Conservation (phyloP, 2,888 invertebrate species). For the Thereva nobilitata region DNA sequence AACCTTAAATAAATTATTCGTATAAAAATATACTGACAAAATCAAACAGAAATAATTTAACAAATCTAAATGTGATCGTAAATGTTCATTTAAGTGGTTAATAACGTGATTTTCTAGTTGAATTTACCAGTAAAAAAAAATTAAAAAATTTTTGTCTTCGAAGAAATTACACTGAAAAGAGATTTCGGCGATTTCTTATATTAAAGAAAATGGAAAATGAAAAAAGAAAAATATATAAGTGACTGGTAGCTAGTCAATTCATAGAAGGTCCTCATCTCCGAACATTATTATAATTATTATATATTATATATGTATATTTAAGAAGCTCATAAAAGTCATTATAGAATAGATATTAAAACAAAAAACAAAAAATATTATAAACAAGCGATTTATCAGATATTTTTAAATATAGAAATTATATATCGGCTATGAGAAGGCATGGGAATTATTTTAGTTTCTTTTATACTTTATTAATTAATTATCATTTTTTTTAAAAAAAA, state of each 20-base stretch:
- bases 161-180: neutral
- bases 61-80: constrained; percentile 26
- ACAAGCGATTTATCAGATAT: too few species aligned
- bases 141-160: neutral
- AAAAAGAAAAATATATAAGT: constrained; percentile 13
- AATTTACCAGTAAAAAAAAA: constrained; percentile 6
- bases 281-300: too few species aligned
- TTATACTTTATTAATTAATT: too few species aligned
- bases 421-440: too few species aligned
- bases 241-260: constrained; percentile 33
- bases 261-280: neutral
- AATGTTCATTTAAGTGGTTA: constrained; percentile 27
- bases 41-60: constrained; percentile 1
- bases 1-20: neutral
- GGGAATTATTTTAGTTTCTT: too few species aligned
- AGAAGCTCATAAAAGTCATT: too few species aligned
- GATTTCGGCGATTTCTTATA: too few species aligned
- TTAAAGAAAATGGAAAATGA: neutral
- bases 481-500: too few species aligned
- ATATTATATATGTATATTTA: too few species aligned
- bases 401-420: too few species aligned
- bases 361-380: too few species aligned
- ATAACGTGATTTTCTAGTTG: constrained; percentile 24
- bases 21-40: constrained; percentile 2
- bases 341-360: too few species aligned